Evolutionary conservation across 1,140 invertebrate species (phyloP), one percentile per base, ranked within the genome.

Genomic region (Zaprionus ornatus): DNA sequence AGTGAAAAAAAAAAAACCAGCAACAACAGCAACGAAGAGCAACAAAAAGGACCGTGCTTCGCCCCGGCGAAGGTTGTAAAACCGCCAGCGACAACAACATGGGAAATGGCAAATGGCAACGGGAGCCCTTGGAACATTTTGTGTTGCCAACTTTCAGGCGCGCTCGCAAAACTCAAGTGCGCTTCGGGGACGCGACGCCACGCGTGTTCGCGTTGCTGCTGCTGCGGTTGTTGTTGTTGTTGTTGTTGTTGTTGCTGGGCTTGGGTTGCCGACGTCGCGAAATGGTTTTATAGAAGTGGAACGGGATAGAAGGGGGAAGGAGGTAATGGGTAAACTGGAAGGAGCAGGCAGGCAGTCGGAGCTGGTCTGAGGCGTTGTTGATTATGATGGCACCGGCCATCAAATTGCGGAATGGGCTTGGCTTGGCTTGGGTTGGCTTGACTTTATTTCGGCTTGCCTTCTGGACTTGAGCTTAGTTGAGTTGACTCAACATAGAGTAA

Each of bases 301-400:
- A 17, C 12, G 12, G 48, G 9, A 62, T 37, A 25, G 48, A 13
- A n/a, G 50, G 42, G 50, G 40, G 42, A 55, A 40, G 21, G 15
- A 25, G 19, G n/a, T 12, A 17, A 17, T 29, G 1, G 21, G 52
- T 29, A 50, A n/a, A n/a, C n/a, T n/a, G 21, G 23, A 23, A 12
- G 19, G 42, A 48, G 69, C n/a, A 57, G 48, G 25, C 42, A n/a
- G 15, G 40, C 40, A 50, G 45, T 35, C 45, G 19, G 15, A 59
- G 60, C 68, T 50, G 63, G 62, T 57, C 77, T 68, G 45, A 73
- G 84, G 83, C 82, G 66, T 59, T 77, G 76, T 77, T 87, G 80
- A 82, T 77, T 83, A 80, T 86, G 83, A 77, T 87, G 84, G 80
- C 82, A 81, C 84, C 80, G 84, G 69, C 84, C 84, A 86, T 83